These are phyloP conservation scores for Lysiphlebus fabarum DNA, from an alignment of 1,140 invertebrate genomes.

Conservation along the genomic window DNA sequence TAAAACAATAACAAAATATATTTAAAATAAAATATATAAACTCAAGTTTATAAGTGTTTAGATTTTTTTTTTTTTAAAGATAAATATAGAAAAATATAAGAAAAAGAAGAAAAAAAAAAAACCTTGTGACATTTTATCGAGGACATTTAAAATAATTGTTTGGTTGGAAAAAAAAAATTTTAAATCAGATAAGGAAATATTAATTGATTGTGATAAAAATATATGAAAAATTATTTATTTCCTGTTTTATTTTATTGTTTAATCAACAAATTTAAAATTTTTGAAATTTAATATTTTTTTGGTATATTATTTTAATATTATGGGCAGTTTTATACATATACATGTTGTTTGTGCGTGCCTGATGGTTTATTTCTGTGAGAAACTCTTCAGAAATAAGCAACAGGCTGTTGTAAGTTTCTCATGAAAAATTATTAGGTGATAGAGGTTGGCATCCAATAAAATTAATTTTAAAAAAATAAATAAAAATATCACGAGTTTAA, in stretches of 20 bases:
- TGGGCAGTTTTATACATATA: too few species aligned
- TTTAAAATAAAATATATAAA: neutral
- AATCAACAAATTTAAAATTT: neutral
- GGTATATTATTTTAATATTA: neutral
- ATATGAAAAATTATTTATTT: conserved; percentile 7
- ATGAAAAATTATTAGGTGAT: neutral
- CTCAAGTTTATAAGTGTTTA: neutral
- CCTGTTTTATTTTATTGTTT: neutral
- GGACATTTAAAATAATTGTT: too few species aligned
- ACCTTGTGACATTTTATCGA: neutral
- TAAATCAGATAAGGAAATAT: conserved; percentile 7
- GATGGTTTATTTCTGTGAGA: neutral
- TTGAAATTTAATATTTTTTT: neutral
- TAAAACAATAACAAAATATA: neutral
- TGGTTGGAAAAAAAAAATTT: neutral
- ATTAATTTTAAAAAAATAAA: too few species aligned
- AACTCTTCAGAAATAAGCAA: neutral
- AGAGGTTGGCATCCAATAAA: neutral
- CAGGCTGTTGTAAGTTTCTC: neutral
- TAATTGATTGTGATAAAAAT: conserved; percentile 4
- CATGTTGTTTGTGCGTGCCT: neutral
- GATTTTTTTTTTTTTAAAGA: neutral
- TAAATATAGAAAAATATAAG: neutral
- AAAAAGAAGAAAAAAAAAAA: neutral
- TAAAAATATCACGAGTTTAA: too few species aligned